A percentile compares a stretch with the other conserved stretches of the same genome.
Conservation (phyloP, 1,140 invertebrate species). For the Halesus radiatus region DNA sequence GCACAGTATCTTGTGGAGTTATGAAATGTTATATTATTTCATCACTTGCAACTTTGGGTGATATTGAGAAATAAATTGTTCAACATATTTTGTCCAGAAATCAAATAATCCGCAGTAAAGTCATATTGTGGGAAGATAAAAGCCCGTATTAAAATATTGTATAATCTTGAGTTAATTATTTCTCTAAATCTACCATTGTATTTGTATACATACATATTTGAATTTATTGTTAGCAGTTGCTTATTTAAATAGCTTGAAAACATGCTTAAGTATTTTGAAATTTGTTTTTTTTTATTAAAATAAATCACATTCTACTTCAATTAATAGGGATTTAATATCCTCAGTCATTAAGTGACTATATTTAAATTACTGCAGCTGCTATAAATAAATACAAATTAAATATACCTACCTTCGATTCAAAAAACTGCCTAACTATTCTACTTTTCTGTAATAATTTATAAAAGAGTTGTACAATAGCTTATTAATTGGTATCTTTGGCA, state of each 20-base stretch:
- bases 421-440: slow-evolving; percentile 31
- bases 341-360: too few species aligned
- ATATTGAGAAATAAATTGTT: slow-evolving; percentile 25
- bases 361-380: slow-evolving; percentile 34
- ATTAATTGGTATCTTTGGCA: slow-evolving; percentile 44
- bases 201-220: background rate
- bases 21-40: slow-evolving; percentile 16
- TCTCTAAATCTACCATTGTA: slow-evolving; percentile 3
- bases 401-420: background rate
- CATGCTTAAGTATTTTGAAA: background rate
- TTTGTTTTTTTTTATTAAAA: background rate
- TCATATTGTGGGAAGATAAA: too few species aligned
- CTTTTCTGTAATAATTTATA: slow-evolving; percentile 5
- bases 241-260: slow-evolving; percentile 17
- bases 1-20: slow-evolving; percentile 24
- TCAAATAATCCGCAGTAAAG: too few species aligned
- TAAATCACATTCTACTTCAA: too few species aligned
- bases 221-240: slow-evolving; percentile 41
- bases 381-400: slow-evolving; percentile 32
- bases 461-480: slow-evolving; percentile 37
- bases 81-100: background rate
- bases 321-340: too few species aligned
- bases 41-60: slow-evolving; percentile 7
- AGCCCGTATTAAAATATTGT: background rate
- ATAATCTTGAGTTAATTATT: background rate